Evolutionary conservation across 1,140 invertebrate genomes (phyloP), one percentile per base, ranked within the genome.

Genomic region (Eufriesea mexicana): DNA sequence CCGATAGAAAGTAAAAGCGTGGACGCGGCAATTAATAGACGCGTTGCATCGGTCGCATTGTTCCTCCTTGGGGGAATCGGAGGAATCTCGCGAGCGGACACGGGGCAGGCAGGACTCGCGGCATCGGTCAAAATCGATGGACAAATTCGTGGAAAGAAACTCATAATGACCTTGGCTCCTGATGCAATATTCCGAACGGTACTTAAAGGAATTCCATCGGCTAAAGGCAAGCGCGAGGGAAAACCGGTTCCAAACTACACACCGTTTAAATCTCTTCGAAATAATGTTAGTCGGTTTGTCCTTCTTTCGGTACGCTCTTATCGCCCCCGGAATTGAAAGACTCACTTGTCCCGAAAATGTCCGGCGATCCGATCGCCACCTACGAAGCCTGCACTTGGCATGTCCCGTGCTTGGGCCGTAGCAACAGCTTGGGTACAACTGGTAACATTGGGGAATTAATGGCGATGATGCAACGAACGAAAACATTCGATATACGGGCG

Each of bases 261-360:
- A 84, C 87, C 81, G 87, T 89, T 89, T 86, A 86, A 86, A 89
- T 89, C 88, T 83, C 87, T 83, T 83, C 78, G 75, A 89, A 89
- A 89, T 89, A 89, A 86, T 86, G 86, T 89, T 89, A 88, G 87
- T 83, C 84, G 84, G 84, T 28, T 42, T 66, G 75, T 85, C 87
- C 75, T 47, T 42, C 18, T 51, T 35, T 47, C 61, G 42, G 23
- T 49, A 18, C 23, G 78, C 23, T n/a, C 14, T 18, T 67, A 79
- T 62, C 55, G 55, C 28, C 20, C 9, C n/a, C 47, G 67, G 25
- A 42, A 59, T 78, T 47, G 51, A 67, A 45, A 78, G 54, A 66
- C n/a, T n/a, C n/a, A n/a, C n/a, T n/a, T n/a, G n/a, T n/a, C 35
- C 35, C 35, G 35, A 35, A 35, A 35, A 35, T 35, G 1, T 35